Percentiles rank a stretch among this genome's conserved stretches.
Evolutionary conservation across 1,140 invertebrate genomes (phyloP).

Genomic region (Diplogasteroides magnus): DNA sequence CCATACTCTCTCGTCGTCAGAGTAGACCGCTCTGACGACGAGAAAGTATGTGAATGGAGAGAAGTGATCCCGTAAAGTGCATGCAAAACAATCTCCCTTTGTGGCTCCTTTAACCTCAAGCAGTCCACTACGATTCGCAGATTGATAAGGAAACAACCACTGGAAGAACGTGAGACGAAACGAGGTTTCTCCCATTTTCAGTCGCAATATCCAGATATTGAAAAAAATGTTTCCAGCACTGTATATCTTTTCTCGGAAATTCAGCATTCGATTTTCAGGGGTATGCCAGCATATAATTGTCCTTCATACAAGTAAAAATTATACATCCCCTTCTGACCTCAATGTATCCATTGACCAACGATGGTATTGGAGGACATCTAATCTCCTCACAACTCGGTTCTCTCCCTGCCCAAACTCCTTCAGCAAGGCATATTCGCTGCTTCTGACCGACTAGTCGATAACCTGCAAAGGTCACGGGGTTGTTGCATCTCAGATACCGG

Average conservation of each 20-base stretch:
- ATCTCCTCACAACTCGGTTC: conserved; percentile 84
- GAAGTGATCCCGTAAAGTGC: no score
- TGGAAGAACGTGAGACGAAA: not conserved
- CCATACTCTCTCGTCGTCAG: no score
- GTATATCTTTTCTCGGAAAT: conserved; percentile 80
- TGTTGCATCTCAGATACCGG: conserved; percentile 87
- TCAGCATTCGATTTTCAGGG: no score
- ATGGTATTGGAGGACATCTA: conserved; percentile 82
- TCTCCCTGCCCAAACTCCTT: conserved; percentile 82
- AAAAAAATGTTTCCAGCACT: conserved; percentile 76
- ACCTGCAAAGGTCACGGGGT: conserved; percentile 80
- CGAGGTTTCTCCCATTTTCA: not conserved
- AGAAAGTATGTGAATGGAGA: no score
- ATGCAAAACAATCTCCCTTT: no score
- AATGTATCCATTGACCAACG: conserved; percentile 87
- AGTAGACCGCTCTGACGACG: no score
- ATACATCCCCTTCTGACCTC: no score
- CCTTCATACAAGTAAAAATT: no score
- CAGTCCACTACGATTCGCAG: not conserved
- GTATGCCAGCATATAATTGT: no score
- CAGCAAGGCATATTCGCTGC: conserved; percentile 81
- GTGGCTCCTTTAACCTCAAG: no score
- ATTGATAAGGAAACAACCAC: not conserved
- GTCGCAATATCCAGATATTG: not conserved
- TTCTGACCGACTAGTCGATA: conserved; percentile 79